phyloP scores from a whole-genome alignment of 2,888 invertebrate species.

The Pachydiplax longipennis region DNA sequence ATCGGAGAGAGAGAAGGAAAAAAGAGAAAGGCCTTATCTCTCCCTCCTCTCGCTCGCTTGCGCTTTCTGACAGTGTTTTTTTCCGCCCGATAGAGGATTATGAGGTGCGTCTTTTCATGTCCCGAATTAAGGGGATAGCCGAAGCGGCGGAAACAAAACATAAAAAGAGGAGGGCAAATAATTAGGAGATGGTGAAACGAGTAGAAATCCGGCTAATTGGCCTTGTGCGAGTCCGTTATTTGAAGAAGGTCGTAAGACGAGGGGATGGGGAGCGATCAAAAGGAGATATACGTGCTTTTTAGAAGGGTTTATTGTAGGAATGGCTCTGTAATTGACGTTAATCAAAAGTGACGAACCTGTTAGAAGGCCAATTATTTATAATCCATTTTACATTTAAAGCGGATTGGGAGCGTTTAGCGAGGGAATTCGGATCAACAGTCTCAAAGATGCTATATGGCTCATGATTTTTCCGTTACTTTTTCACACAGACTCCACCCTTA shows the following conservation, averaged over 20 bases:
- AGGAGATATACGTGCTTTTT: background rate
- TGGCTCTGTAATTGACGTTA: constrained; percentile 22
- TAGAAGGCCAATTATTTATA: constrained; percentile 37
- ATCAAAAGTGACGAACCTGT: constrained; percentile 21
- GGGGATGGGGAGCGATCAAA: background rate
- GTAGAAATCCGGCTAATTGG: constrained; percentile 42
- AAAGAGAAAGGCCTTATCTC: background rate
- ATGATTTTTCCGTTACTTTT: background rate
- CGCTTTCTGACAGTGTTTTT: constrained; percentile 16
- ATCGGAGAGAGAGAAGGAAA: constrained; percentile 3
- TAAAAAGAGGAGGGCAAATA: constrained; percentile 8
- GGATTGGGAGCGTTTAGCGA: background rate
- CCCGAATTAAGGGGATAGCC: constrained; percentile 22
- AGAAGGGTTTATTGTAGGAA: constrained; percentile 17
- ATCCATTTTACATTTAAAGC: background rate
- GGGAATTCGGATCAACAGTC: background rate
- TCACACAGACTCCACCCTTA: background rate
- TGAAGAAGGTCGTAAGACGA: background rate
- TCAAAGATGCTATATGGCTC: background rate
- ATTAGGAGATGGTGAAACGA: constrained; percentile 32
- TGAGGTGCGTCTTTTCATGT: constrained; percentile 38
- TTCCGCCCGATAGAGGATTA: background rate
- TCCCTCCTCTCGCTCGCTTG: constrained; percentile 17
- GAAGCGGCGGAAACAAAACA: background rate
- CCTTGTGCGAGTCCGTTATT: constrained; percentile 23